Evolutionary conservation across 2,797 vertebrate species (phyloP).

Genomic region (Ctenopoma kingsleyae): DNA sequence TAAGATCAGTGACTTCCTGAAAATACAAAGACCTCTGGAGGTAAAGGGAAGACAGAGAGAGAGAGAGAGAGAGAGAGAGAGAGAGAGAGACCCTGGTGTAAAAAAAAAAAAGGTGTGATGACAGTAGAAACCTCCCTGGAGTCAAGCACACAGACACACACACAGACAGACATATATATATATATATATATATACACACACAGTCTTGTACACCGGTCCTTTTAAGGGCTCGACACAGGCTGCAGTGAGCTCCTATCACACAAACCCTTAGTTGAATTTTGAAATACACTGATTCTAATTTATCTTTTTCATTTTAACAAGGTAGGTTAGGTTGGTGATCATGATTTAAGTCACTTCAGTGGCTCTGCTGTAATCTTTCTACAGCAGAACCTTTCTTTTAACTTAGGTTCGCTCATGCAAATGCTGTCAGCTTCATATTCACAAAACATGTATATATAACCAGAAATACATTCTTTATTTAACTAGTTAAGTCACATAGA

Average conservation of each 20-base stretch:
- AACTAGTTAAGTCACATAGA: no score
- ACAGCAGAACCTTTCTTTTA: no score
- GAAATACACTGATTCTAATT: background rate
- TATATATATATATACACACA: no score
- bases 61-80: slow-evolving; percentile 21
- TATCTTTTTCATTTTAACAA: background rate
- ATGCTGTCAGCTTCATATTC: no score
- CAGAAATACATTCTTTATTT: no score
- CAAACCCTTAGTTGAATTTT: background rate
- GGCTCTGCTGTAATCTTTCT: no score
- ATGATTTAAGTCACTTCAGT: no score
- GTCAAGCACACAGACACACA: slow-evolving; percentile 27
- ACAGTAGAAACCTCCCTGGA: slow-evolving; percentile 63
- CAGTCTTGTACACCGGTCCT: background rate
- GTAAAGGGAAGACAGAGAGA: slow-evolving; percentile 28
- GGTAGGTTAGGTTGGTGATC: no score
- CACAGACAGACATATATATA: no score
- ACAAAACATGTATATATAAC: no score
- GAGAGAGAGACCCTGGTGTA: slow-evolving; percentile 34
- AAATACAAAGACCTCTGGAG: slow-evolving; percentile 65
- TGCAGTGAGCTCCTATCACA: background rate
- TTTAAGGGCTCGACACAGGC: slow-evolving; percentile 1
- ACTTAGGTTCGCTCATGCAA: no score
- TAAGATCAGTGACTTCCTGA: slow-evolving; percentile 74
- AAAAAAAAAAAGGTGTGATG: slow-evolving; percentile 70